phyloP scores from a whole-genome alignment of 2,113 vertebrate genomes.

The Emydocephalus ijimae region DNA sequence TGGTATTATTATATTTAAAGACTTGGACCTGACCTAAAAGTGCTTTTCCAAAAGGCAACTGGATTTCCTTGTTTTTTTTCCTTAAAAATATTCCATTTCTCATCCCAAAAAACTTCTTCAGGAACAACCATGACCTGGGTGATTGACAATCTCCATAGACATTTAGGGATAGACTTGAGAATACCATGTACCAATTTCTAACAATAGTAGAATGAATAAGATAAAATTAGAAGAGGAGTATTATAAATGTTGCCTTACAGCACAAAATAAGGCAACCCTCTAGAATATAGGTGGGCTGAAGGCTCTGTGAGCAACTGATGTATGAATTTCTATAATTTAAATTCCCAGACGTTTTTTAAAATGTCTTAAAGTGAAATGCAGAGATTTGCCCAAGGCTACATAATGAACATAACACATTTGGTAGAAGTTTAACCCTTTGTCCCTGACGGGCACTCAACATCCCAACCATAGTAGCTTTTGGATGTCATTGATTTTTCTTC shows the following conservation, averaged over 20 bases:
- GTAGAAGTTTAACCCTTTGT: background rate
- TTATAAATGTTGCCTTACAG: background rate
- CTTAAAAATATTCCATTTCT: background rate
- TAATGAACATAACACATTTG: background rate
- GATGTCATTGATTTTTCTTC: background rate
- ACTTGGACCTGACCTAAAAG: background rate
- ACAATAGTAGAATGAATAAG: background rate
- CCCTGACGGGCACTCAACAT: background rate
- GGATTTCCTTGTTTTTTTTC: background rate
- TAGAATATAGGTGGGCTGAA: background rate
- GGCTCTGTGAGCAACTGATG: background rate
- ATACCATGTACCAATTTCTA: background rate
- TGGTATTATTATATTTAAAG: background rate
- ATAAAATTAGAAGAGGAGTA: background rate
- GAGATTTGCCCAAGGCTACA: background rate
- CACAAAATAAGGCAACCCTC: background rate
- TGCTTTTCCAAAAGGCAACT: background rate
- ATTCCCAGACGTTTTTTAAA: background rate
- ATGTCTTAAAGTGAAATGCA: background rate
- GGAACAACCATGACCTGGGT: background rate
- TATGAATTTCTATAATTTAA: background rate
- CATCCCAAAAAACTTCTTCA: background rate
- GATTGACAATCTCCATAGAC: background rate
- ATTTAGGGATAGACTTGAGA: background rate
- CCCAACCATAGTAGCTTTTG: background rate